Conservation (phyloP, 2,797 vertebrate species). For the Monodelphis domestica region DNA sequence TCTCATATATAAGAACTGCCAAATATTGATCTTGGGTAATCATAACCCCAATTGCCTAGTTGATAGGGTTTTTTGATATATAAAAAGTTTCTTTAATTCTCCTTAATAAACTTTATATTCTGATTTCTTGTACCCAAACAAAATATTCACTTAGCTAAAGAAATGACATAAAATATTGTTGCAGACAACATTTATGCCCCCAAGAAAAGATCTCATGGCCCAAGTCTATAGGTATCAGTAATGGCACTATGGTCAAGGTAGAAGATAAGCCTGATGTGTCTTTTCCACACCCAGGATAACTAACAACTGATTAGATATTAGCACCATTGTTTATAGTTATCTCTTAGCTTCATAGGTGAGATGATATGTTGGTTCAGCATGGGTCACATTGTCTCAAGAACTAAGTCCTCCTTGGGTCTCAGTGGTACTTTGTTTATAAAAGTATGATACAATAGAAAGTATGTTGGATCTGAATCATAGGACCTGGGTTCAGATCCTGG, state of each 20-base stretch:
- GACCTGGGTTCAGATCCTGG: neutral
- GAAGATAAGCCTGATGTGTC: neutral
- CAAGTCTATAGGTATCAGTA: neutral
- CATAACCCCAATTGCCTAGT: too few relatives aligned
- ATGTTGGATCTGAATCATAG: neutral
- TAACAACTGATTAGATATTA: neutral
- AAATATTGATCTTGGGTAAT: too few relatives aligned
- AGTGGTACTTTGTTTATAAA: neutral
- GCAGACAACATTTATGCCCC: too few relatives aligned
- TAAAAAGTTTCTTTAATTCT: too few relatives aligned
- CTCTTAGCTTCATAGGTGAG: neutral
- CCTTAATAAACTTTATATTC: too few relatives aligned
- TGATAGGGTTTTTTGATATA: too few relatives aligned
- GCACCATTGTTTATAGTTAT: neutral
- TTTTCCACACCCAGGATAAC: neutral
- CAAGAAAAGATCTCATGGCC: too few relatives aligned
- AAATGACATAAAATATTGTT: too few relatives aligned
- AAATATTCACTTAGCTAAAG: too few relatives aligned
- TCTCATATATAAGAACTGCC: neutral
- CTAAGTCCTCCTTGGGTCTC: neutral
- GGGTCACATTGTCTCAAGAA: neutral
- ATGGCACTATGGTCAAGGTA: accelerated
- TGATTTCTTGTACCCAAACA: too few relatives aligned
- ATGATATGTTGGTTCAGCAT: neutral
- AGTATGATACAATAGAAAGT: neutral